Percentiles rank a stretch among this genome's conserved stretches.
These are phyloP conservation scores for Argentina silus DNA, from an alignment of 2,797 vertebrate genomes.

Conservation along the genomic window DNA sequence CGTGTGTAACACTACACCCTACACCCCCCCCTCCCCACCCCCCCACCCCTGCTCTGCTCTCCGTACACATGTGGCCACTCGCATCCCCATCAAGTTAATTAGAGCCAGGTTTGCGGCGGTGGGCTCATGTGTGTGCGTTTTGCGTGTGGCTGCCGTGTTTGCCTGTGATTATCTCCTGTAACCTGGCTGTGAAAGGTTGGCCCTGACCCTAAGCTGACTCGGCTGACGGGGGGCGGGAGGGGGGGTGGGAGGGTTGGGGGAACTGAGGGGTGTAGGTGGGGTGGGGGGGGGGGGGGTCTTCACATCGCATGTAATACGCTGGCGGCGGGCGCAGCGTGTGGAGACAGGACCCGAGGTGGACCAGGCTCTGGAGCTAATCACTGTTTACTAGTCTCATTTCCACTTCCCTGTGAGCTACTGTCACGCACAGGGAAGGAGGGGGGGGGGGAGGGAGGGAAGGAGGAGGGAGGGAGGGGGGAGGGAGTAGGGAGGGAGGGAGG, in stretches of 20 bases:
- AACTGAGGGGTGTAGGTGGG: constrained; percentile 11
- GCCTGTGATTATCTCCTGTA: constrained; percentile 79
- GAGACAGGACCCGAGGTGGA: constrained; percentile 74
- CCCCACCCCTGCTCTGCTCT: constrained; percentile 56
- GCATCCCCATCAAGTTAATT: constrained; percentile 78
- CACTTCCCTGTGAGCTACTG: constrained; percentile 86
- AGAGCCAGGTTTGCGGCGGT: constrained; percentile 77
- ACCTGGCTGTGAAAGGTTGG: constrained; percentile 81
- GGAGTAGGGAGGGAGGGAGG: not conserved
- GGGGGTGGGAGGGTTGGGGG: constrained; percentile 27
- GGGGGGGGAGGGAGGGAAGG: constrained; percentile 22
- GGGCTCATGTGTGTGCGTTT: constrained; percentile 64
- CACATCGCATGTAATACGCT: constrained; percentile 67
- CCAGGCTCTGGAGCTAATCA: constrained; percentile 84
- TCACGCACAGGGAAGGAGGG: constrained; percentile 80
- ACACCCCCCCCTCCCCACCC: constrained; percentile 36
- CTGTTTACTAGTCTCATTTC: constrained; percentile 88
- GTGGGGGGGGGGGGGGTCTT: constrained; percentile 26
- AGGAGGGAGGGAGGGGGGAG: not conserved
- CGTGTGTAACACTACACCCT: constrained; percentile 45
- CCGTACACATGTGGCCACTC: constrained; percentile 72
- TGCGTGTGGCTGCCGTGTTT: constrained; percentile 83
- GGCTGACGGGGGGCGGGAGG: constrained; percentile 15
- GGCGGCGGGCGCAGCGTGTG: constrained; percentile 43
- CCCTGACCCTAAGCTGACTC: constrained; percentile 80